Conservation (phyloP, 2,797 vertebrate species). For the Catharus ustulatus region DNA sequence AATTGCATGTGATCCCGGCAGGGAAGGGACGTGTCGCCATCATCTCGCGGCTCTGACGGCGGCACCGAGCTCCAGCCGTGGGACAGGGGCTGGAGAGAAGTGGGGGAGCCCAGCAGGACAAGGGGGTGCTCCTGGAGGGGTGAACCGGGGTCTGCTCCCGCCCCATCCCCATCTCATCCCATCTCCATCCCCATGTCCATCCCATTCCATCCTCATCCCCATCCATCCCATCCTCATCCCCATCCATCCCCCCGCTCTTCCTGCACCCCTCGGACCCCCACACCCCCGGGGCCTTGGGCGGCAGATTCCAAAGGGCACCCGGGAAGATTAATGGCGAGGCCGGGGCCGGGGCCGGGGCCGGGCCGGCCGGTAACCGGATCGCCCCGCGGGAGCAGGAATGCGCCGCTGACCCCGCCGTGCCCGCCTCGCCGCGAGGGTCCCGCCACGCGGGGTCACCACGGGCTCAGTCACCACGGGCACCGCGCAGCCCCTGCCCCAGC, state of each 20-base stretch:
- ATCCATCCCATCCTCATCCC: not conserved
- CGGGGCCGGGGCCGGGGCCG: not conserved
- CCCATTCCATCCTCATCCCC: no score
- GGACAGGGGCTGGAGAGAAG: not conserved
- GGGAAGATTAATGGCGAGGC: slow-evolving; percentile 88
- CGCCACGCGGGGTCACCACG: not conserved
- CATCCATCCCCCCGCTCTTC: not conserved
- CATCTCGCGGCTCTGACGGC: not conserved
- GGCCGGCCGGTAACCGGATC: slow-evolving; percentile 83
- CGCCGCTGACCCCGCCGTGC: not conserved
- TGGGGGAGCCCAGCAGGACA: fast-evolving
- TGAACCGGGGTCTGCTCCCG: fast-evolving
- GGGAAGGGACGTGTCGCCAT: not conserved
- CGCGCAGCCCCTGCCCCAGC: not conserved
- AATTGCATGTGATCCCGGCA: not conserved
- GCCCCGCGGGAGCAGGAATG: slow-evolving; percentile 64
- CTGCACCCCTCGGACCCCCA: not conserved
- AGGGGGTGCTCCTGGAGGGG: not conserved
- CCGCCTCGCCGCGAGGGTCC: not conserved
- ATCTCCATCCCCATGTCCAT: not conserved
- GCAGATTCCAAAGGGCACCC: slow-evolving; percentile 84
- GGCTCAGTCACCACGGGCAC: not conserved
- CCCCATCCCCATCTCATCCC: no score
- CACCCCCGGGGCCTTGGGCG: slow-evolving; percentile 52
- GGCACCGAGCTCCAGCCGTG: fast-evolving